These are phyloP conservation scores for Periophthalmus modestus DNA, from an alignment of 2,113 vertebrate genomes.

Conservation along the genomic window DNA sequence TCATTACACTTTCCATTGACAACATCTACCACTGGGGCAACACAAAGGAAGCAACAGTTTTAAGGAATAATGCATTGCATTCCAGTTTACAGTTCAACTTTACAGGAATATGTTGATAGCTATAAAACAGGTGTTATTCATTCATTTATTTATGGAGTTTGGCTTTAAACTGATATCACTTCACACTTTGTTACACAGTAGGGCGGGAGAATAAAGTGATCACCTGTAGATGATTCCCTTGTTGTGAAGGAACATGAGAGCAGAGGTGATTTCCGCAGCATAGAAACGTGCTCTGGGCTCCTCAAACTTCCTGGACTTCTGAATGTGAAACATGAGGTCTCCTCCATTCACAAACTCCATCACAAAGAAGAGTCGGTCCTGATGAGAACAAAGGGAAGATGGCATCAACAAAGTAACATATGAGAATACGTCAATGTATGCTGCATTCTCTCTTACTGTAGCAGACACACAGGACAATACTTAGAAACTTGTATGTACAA, in stretches of 20 bases:
- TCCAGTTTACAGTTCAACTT: no score
- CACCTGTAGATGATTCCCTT: constrained; percentile 96
- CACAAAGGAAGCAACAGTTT: not conserved
- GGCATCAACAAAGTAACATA: not conserved
- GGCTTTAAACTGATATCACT: no score
- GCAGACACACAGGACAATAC: not conserved
- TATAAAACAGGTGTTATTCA: not conserved
- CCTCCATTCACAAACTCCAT: constrained; percentile 99
- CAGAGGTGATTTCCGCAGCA: constrained; percentile 94
- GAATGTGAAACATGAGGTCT: constrained; percentile 98
- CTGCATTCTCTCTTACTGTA: not conserved
- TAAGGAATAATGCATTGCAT: not conserved
- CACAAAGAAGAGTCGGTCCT: constrained; percentile 98
- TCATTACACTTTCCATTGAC: constrained; percentile 10
- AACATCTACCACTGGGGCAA: constrained; percentile 7
- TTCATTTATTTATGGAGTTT: no score
- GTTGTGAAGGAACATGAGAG: constrained; percentile 94
- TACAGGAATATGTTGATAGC: not conserved
- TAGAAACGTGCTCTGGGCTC: constrained; percentile 92
- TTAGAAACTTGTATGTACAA: not conserved
- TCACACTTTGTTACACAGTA: not conserved
- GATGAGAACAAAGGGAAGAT: constrained; percentile 18
- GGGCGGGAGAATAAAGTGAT: constrained; percentile 9
- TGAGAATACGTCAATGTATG: no score
- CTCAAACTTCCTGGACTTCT: constrained; percentile 96